Evolutionary conservation across 2,888 invertebrate genomes (phyloP).

Genomic region (Polyommatus iphigenia): DNA sequence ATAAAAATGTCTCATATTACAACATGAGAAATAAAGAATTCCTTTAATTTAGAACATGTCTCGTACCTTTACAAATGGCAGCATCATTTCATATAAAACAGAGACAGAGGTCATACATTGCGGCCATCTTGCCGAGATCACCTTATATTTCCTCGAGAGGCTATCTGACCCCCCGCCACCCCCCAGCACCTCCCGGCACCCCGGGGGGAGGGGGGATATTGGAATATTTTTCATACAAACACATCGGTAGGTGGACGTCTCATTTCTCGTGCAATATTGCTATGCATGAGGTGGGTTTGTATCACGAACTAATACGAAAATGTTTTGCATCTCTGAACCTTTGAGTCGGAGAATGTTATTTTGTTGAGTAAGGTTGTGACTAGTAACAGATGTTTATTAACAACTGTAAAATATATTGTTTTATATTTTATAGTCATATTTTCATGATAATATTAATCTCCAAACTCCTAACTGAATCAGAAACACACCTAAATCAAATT

Average conservation of each 20-base stretch:
- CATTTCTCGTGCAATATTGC: constrained; percentile 77
- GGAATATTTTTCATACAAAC: constrained; percentile 82
- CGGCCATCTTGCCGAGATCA: constrained; percentile 64
- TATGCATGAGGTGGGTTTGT: constrained; percentile 52
- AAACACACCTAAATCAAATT: too few relatives aligned
- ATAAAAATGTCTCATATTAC: background rate
- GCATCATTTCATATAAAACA: constrained; percentile 9
- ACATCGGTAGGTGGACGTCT: constrained; percentile 78
- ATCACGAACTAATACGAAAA: constrained; percentile 45
- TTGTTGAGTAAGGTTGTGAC: background rate
- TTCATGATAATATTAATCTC: too few relatives aligned
- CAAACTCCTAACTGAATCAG: too few relatives aligned
- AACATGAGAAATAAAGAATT: background rate
- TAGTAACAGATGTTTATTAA: background rate
- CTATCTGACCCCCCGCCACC: constrained; percentile 38
- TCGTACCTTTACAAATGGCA: constrained; percentile 7
- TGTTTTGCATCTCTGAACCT: constrained; percentile 8
- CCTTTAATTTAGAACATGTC: constrained; percentile 12
- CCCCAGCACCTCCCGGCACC: constrained; percentile 39
- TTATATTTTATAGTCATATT: too few relatives aligned
- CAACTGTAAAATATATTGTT: too few relatives aligned
- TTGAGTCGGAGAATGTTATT: background rate
- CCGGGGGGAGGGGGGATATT: constrained; percentile 60
- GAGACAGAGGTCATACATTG: constrained; percentile 33
- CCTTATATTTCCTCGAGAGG: constrained; percentile 47